A percentile compares a stretch with the other conserved stretches of the same genome.
Evolutionary conservation across 2,888 invertebrate genomes (phyloP).

Genomic region (Athalia rosae): DNA sequence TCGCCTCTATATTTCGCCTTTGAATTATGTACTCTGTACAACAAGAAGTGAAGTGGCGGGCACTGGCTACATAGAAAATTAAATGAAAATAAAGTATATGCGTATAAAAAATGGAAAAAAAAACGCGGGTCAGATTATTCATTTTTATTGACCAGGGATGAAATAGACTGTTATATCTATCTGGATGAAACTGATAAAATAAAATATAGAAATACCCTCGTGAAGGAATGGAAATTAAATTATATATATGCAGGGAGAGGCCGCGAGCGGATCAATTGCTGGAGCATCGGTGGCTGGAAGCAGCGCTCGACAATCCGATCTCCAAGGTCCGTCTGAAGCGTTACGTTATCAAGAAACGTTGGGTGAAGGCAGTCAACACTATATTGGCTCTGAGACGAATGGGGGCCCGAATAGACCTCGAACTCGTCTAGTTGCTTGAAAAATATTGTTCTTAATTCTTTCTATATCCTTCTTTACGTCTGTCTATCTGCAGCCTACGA

Average conservation of each 20-base stretch:
- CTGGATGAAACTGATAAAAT: neutral
- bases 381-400: conserved; percentile 90
- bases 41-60: too few relatives aligned
- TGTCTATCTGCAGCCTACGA: neutral
- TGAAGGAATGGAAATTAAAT: conserved; percentile 30
- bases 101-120: too few relatives aligned
- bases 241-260: conserved; percentile 78
- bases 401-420: conserved; percentile 86
- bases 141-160: too few relatives aligned
- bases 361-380: conserved; percentile 92
- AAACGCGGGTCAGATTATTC: too few relatives aligned
- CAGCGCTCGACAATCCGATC: conserved; percentile 80
- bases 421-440: conserved; percentile 63
- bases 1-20: too few relatives aligned
- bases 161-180: too few relatives aligned
- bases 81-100: too few relatives aligned
- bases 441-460: neutral
- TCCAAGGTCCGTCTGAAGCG: conserved; percentile 88
- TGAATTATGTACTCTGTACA: too few relatives aligned
- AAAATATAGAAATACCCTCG: neutral
- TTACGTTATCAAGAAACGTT: conserved; percentile 92
- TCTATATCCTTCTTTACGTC: neutral
- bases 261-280: conserved; percentile 83
- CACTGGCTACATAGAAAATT: too few relatives aligned
- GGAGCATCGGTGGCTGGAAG: conserved; percentile 87